phyloP scores from a whole-genome alignment of 35 echinoderm and acorn worm genomes.

The Apostichopus japonicus region DNA sequence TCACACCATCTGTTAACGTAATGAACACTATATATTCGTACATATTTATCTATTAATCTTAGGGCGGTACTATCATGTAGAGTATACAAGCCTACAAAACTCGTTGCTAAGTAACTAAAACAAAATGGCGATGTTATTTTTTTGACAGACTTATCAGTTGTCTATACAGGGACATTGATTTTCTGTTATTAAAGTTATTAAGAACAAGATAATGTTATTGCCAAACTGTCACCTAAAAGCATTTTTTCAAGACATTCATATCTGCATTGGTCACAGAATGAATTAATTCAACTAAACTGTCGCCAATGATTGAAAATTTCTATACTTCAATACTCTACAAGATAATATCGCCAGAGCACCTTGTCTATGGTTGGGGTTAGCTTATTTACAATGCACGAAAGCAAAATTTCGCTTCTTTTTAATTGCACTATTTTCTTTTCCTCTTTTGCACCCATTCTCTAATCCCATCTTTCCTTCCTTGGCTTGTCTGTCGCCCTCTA shows the following conservation, averaged over 20 bases:
- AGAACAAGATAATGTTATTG: too few species aligned
- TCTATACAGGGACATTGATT: too few species aligned
- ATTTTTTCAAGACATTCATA: too few species aligned
- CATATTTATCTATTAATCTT: conserved; percentile 16
- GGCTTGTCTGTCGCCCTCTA: conserved; percentile 21
- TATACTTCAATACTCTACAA: not conserved
- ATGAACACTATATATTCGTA: not conserved
- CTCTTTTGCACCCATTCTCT: conserved; percentile 52
- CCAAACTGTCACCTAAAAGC: too few species aligned
- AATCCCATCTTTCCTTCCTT: conserved; percentile 24
- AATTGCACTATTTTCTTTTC: conserved; percentile 58
- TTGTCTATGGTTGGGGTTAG: conserved; percentile 16
- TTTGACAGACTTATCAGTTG: too few species aligned
- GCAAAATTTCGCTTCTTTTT: conserved; percentile 2
- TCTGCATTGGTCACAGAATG: too few species aligned
- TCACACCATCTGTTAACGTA: conserved; percentile 5
- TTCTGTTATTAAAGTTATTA: too few species aligned
- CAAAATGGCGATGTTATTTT: too few species aligned
- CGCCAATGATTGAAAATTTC: too few species aligned
- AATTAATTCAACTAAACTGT: too few species aligned
- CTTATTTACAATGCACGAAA: conserved; percentile 40
- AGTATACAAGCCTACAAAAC: too few species aligned
- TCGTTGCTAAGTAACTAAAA: too few species aligned
- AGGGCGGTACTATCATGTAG: not conserved
- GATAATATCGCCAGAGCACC: not conserved